phyloP scores from a whole-genome alignment of 2,113 vertebrate species.

The Nicator chloris region DNA sequence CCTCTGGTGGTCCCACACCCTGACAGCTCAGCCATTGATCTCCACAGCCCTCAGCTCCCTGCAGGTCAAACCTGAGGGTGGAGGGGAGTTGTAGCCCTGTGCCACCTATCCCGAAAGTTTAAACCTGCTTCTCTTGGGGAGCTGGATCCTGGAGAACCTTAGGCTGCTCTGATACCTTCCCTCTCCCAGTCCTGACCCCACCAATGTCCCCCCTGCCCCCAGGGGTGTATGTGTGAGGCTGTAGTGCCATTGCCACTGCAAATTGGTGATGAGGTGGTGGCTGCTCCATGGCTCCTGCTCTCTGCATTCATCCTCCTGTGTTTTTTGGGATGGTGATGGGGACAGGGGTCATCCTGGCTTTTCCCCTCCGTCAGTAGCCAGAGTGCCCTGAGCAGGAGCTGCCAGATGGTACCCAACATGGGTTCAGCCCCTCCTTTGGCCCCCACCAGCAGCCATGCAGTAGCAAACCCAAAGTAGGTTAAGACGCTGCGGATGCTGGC shows the following conservation, averaged over 20 bases:
- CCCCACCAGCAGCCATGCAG: rapidly evolving
- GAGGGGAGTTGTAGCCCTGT: not conserved
- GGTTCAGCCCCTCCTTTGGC: not conserved
- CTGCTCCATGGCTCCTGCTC: not conserved
- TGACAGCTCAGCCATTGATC: rapidly evolving
- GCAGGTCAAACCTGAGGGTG: not conserved
- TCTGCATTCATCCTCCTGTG: not conserved
- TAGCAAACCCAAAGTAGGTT: not conserved
- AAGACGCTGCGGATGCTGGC: not conserved
- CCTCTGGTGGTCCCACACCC: not conserved
- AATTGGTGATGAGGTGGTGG: not conserved
- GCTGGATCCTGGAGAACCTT: not conserved
- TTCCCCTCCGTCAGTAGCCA: not conserved
- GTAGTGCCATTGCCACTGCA: not conserved
- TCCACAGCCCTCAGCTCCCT: not conserved
- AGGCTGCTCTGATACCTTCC: not conserved
- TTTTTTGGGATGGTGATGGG: not conserved
- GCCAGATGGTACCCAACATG: not conserved
- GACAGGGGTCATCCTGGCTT: not conserved
- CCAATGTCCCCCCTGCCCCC: rapidly evolving
- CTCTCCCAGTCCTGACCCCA: not conserved
- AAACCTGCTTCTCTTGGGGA: not conserved
- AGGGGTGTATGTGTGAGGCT: not conserved
- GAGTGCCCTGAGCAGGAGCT: not conserved
- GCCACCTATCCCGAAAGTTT: not conserved